Base-by-base conservation (phyloP, 2,113 vertebrate species). In the Oophaga pumilio region DNA sequence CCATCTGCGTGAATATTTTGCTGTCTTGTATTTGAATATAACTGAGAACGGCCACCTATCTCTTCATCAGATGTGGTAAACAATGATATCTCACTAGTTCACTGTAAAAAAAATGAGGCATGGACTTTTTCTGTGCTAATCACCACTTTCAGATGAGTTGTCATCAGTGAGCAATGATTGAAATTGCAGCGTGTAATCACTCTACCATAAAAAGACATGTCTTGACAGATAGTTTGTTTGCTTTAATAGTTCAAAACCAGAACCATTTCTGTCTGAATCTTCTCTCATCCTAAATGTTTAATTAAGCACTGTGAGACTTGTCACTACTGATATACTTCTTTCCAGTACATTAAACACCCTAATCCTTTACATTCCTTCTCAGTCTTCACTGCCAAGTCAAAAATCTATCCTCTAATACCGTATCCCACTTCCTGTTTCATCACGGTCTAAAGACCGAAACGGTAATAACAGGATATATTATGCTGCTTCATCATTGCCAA, bases 281-380 rank as follows among this genome's bases (percentile, higher is more conserved):
- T 91, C 89, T 88, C 90, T 93, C 91, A 90, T 90, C 90, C 92
- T 93, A 92, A 94, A 91, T 92, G 93, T 95, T 95, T 95, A 92
- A 94, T 94, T 93, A 93, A 94, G 91, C 91, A 90, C 90, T 90
- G 91, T 93, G 92, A 94, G 92, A 93, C 93, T 93, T 95, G 94
- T 94, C 93, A 93, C 90, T 93, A 93, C 92, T 87, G 76, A 93
- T 95, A 91, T 94, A 93, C 92, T 93, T 92, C 93, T 93, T 93
- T 93, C 92, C 91, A 91, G 89, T 90, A 91, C 92, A 93, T 95
- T 93, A 91, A 92, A 90, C 91, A 68, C 85, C 88, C 89, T 94
- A 94, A 94, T 94, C 93, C 92, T 92, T 92, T 89, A 90, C 91
- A 92, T 94, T 94, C 93, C 90, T 92, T 86, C 85, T 60, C 86